phyloP scores from a whole-genome alignment of 2,113 vertebrate species.

The Stigmatopora nigra region DNA sequence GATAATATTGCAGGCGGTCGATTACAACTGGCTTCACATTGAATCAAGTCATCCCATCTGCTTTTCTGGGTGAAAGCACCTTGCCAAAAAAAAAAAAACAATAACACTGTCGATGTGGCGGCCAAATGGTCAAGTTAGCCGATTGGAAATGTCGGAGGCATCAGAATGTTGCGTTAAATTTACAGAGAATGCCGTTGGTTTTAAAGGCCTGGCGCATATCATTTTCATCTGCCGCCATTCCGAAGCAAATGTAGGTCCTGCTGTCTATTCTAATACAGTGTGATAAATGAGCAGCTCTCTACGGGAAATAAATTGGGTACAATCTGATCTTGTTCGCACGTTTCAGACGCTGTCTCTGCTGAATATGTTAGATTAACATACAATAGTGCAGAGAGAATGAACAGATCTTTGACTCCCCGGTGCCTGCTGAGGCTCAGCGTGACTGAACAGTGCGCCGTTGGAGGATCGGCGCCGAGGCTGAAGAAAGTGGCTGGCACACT shows the following conservation, averaged over 20 bases:
- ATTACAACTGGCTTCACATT: conserved; percentile 54
- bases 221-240: conserved; percentile 49
- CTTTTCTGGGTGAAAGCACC: conserved; percentile 30
- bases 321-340: conserved; percentile 48
- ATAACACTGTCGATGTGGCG: conserved; percentile 16
- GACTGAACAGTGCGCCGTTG: conserved; percentile 47
- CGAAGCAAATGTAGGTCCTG: conserved; percentile 48
- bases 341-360: conserved; percentile 49
- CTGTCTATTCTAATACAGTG: conserved; percentile 43
- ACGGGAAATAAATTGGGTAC: conserved; percentile 53
- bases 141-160: conserved; percentile 48
- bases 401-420: background rate
- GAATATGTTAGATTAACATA: conserved; percentile 59
- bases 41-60: conserved; percentile 40
- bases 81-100: conserved; percentile 19
- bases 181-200: conserved; percentile 54
- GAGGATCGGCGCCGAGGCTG: conserved; percentile 59
- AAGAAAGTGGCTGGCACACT: conserved; percentile 58
- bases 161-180: conserved; percentile 55
- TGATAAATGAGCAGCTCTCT: conserved; percentile 49
- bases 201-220: conserved; percentile 44
- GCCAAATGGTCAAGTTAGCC: conserved; percentile 43
- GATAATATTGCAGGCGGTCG: conserved; percentile 49
- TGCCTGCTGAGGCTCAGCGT: conserved; percentile 41
- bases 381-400: conserved; percentile 44